Base-by-base conservation (phyloP, 2,888 invertebrate species). In the Caenorhabditis sp. region DNA sequence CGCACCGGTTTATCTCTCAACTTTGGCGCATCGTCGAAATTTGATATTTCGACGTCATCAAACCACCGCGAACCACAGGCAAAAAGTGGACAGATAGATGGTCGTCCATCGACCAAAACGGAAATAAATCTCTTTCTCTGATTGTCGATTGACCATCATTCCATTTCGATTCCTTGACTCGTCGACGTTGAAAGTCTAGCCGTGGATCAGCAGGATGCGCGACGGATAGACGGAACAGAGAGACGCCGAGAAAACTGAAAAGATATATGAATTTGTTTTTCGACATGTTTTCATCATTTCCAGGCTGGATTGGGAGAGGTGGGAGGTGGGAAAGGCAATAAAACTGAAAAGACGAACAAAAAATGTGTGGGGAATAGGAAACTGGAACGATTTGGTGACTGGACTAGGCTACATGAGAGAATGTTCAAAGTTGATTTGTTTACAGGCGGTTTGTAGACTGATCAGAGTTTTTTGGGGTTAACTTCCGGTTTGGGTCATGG, bases 151-250 rank as follows among this genome's bases (percentile, higher is more conserved):
- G 60, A 51, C 60, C 44, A 40, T 71, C n/a, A n/a, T n/a, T n/a
- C n/a, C n/a, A n/a, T 64, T 72, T 72, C 64, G 72, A 64, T 72
- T 72, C 64, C 64, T 64, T 56, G 72, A 72, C 72, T 72, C 64
- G 72, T 64, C 64, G 72, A 72, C 72, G 64, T 58, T n/a, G 35
- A 64, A 58, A 72, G 72, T 64, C 55, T 64, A 47, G 47, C 18
- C 18, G n/a, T 3, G 47, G 47, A 47, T 47, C 64, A 47, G 56
- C 40, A 24, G 26, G 53, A 40, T 62, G 35, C n/a, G 56, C 4
- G 9, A 32, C 32, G 9, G 4, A 32, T 32, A 32, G 11, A 50
- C 22, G 15, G 24, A 6, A 18, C 9, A 50, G 3, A 13, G 13
- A 13, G 51, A 35, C 50, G 37, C 65, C 51, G 51, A 32, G 9